Percentiles rank a stretch among this genome's conserved stretches.
Conservation (phyloP, 2,797 vertebrate species). For the Sebastes aleutianus region DNA sequence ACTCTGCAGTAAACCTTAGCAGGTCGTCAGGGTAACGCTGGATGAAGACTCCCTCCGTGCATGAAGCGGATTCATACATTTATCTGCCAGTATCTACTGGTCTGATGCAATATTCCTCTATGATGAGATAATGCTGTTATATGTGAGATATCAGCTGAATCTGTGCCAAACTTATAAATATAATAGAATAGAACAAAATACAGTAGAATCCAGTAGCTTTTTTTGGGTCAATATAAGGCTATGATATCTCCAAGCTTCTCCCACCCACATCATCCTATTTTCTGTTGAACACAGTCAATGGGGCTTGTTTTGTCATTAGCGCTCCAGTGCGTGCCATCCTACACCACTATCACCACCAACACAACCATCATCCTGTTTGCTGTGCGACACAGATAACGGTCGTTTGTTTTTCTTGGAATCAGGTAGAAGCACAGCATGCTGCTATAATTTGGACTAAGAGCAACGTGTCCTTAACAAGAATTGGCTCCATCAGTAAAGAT, state of each 20-base stretch:
- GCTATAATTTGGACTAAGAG: conserved; percentile 19
- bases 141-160: not conserved
- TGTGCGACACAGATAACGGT: conserved; percentile 45
- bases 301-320: conserved; percentile 15
- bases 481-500: conserved; percentile 20
- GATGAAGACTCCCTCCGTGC: not conserved
- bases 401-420: conserved; percentile 27
- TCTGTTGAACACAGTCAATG: not conserved
- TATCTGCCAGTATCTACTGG: conserved; percentile 3
- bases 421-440: conserved; percentile 30
- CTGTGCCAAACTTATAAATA: not conserved
- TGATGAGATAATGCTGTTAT: not conserved
- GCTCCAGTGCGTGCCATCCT: not conserved
- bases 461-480: conserved; percentile 22
- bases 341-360: conserved; percentile 30
- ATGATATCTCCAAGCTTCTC: not conserved
- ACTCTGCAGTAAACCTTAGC: conserved; percentile 53
- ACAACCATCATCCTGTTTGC: conserved; percentile 27
- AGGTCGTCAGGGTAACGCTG: conserved; percentile 31
- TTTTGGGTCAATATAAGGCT: not conserved
- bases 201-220: not conserved
- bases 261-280: conserved; percentile 5
- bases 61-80: conserved; percentile 8
- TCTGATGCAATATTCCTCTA: not conserved
- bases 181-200: not conserved